A percentile compares a stretch with the other conserved stretches of the same genome.
These are phyloP conservation scores for Arbacia lixula DNA, from an alignment of 53 echinoderm and acorn worm species.

Conservation along the genomic window DNA sequence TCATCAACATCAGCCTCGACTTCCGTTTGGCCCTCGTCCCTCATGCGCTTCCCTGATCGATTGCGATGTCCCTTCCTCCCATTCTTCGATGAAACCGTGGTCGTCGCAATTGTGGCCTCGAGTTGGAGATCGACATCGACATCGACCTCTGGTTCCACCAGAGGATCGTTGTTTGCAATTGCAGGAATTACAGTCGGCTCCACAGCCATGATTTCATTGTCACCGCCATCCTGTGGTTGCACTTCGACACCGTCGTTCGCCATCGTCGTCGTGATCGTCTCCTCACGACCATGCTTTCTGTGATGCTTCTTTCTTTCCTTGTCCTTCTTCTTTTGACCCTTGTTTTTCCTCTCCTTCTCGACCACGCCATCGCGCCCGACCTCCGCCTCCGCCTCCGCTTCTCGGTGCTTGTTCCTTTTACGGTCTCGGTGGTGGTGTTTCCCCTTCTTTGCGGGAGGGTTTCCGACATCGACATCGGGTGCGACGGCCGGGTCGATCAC, in stretches of 20 bases:
- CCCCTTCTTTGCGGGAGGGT: background rate
- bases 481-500: slow-evolving; percentile 32
- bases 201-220: background rate
- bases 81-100: background rate
- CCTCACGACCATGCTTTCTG: slow-evolving; percentile 12
- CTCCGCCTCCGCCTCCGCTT: background rate
- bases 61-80: background rate
- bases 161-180: background rate
- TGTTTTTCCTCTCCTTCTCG: background rate
- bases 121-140: slow-evolving; percentile 1
- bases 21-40: slow-evolving; percentile 1
- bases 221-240: background rate
- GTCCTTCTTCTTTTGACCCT: slow-evolving; percentile 1
- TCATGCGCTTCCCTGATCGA: slow-evolving; percentile 25
- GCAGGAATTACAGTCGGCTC: background rate
- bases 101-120: slow-evolving; percentile 3
- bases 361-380: background rate
- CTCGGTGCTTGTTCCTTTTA: slow-evolving; percentile 9
- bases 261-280: slow-evolving; percentile 12
- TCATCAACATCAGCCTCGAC: too few relatives aligned
- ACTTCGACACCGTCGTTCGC: background rate
- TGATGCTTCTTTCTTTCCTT: slow-evolving; percentile 32
- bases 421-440: slow-evolving; percentile 31
- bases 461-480: slow-evolving; percentile 15
- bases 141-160: slow-evolving; percentile 38